phyloP scores from a whole-genome alignment of 2,888 invertebrate genomes.

The Gnatocerus cornutus region DNA sequence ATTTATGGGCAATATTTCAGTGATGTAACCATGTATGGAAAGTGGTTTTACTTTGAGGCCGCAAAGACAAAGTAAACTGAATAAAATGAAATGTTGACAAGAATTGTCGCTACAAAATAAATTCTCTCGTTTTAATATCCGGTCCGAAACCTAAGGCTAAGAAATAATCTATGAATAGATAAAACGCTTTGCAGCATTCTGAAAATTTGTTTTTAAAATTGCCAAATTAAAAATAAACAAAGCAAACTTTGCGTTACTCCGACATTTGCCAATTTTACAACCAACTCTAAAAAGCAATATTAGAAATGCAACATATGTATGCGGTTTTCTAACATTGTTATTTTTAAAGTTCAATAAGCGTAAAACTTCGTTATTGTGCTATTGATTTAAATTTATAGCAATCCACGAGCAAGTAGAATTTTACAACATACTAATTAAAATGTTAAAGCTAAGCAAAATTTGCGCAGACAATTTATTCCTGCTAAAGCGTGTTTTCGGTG shows the following conservation, averaged over 20 bases:
- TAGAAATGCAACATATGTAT: background rate
- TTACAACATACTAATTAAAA: no score
- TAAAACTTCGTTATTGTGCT: background rate
- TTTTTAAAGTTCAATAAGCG: conserved; percentile 4
- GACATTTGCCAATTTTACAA: no score
- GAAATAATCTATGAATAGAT: no score
- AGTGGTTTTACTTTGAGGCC: background rate
- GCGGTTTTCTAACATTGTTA: background rate
- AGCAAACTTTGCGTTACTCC: no score
- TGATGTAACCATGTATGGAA: background rate
- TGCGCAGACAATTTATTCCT: no score
- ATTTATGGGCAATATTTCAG: conserved; percentile 22
- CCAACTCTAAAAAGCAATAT: no score
- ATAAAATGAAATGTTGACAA: background rate
- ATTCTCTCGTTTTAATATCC: background rate
- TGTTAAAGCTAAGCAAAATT: no score
- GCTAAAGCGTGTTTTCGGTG: no score
- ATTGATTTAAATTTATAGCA: background rate
- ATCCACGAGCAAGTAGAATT: background rate
- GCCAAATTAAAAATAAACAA: no score
- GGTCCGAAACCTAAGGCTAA: no score
- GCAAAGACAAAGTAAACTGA: background rate
- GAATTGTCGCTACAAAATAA: background rate
- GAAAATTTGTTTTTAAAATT: no score
- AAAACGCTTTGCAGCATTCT: no score